A percentile compares a stretch with the other conserved stretches of the same genome.
Evolutionary conservation across 2,113 vertebrate species (phyloP).

Genomic region (Ceyx melanurus): DNA sequence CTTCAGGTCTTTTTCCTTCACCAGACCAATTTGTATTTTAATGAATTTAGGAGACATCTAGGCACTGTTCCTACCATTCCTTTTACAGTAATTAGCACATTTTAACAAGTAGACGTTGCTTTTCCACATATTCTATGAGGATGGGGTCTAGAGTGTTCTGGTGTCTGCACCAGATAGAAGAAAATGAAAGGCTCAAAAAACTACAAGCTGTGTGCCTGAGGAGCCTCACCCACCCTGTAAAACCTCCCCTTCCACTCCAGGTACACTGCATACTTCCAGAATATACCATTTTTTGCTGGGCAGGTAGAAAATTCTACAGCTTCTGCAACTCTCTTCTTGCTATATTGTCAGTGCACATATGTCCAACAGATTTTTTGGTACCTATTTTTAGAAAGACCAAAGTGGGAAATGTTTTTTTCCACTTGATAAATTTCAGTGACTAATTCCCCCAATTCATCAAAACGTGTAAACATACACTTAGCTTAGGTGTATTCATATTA

Average conservation of each 20-base stretch:
- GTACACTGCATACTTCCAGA: background rate
- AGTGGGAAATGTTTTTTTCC: slow-evolving; percentile 48
- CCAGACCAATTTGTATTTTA: background rate
- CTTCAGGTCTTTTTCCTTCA: background rate
- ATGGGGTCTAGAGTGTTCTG: background rate
- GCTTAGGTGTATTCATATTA: background rate
- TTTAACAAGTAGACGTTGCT: background rate
- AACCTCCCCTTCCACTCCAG: background rate
- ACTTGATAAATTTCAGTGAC: slow-evolving; percentile 33
- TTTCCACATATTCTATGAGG: background rate
- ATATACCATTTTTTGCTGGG: background rate
- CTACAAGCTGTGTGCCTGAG: background rate
- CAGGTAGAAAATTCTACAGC: slow-evolving; percentile 32
- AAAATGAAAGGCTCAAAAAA: background rate
- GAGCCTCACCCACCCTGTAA: background rate
- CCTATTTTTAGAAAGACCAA: slow-evolving; percentile 55
- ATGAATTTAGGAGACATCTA: background rate
- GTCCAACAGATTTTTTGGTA: slow-evolving; percentile 56
- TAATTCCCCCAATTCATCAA: slow-evolving; percentile 11
- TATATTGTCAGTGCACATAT: slow-evolving; percentile 23
- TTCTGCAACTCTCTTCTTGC: background rate
- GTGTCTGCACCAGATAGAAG: background rate
- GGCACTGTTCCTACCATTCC: background rate
- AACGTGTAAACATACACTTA: slow-evolving; percentile 30
- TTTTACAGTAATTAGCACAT: background rate